phyloP scores from a whole-genome alignment of 1,140 invertebrate species.

The Caenorhabditis briggsae region DNA sequence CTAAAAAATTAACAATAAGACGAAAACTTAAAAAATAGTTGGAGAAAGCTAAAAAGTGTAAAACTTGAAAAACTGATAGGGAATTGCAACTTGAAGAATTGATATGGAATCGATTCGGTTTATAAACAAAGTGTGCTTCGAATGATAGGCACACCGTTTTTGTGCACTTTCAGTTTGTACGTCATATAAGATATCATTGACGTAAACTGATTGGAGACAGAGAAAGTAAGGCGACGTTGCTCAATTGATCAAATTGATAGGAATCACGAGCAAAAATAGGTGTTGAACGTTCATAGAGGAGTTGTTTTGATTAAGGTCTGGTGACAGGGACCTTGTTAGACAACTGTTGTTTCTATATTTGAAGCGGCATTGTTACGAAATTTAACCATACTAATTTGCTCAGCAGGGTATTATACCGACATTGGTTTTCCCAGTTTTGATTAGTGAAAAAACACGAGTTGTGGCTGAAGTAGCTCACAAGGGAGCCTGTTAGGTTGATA shows the following conservation, averaged over 20 bases:
- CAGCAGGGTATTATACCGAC: too few species aligned
- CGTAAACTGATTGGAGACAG: neutral
- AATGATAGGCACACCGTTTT: conserved; percentile 18
- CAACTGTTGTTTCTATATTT: too few species aligned
- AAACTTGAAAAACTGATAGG: too few species aligned
- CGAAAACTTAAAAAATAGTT: neutral
- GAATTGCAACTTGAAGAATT: neutral
- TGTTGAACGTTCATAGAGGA: conserved; percentile 41
- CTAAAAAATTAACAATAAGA: conserved; percentile 1
- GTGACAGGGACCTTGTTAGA: too few species aligned
- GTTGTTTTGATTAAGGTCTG: neutral
- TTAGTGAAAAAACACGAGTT: too few species aligned
- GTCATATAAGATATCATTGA: conserved; percentile 4
- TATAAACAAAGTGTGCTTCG: neutral
- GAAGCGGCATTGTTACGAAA: too few species aligned
- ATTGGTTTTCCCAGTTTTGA: too few species aligned
- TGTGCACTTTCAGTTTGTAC: conserved; percentile 1
- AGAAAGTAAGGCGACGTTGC: conserved; percentile 3
- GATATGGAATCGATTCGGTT: conserved; percentile 7
- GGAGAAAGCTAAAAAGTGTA: neutral
- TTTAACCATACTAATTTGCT: too few species aligned
- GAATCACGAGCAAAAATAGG: neutral
- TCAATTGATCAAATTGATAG: neutral
- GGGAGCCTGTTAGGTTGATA: too few species aligned
- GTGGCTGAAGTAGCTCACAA: too few species aligned